A percentile compares a stretch with the other conserved stretches of the same genome.
These are phyloP conservation scores for Lagorchestes hirsutus DNA, from an alignment of 2,797 vertebrate species.

Conservation along the genomic window DNA sequence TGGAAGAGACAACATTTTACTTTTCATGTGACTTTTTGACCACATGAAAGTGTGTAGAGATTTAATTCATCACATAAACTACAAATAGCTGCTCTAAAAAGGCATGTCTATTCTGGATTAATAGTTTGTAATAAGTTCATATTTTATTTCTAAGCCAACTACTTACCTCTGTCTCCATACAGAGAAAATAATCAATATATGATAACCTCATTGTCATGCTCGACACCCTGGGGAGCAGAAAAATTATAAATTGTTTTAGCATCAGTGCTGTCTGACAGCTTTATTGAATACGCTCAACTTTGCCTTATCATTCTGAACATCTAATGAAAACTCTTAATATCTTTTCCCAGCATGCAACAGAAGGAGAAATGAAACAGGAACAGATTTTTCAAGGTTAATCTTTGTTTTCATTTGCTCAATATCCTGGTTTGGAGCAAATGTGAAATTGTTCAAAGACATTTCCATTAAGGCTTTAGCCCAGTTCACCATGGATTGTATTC, in stretches of 20 bases:
- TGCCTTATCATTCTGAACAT: neutral
- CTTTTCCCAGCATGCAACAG: slow-evolving; percentile 2
- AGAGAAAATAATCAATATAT: slow-evolving; percentile 9
- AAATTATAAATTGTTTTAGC: slow-evolving; percentile 15
- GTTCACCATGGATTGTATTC: too few species aligned
- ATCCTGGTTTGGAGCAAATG: neutral
- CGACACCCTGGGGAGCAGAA: neutral
- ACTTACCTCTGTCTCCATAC: slow-evolving; percentile 25
- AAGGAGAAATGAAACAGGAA: slow-evolving; percentile 14
- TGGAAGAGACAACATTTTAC: too few species aligned
- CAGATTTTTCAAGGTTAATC: neutral
- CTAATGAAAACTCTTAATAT: slow-evolving; percentile 31
- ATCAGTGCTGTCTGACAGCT: slow-evolving; percentile 29
- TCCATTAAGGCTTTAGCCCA: neutral
- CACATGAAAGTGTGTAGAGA: neutral
- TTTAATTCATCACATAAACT: slow-evolving; percentile 26
- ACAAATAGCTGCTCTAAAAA: slow-evolving; percentile 22
- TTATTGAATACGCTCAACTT: neutral
- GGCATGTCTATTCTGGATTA: neutral
- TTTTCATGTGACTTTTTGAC: too few species aligned
- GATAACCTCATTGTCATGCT: slow-evolving; percentile 34
- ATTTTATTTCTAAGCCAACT: slow-evolving; percentile 47
- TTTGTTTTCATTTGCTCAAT: slow-evolving; percentile 24
- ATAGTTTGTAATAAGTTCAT: slow-evolving; percentile 30
- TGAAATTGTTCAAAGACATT: neutral